phyloP scores from a whole-genome alignment of 1,140 invertebrate species.

The Microvelia longipes region DNA sequence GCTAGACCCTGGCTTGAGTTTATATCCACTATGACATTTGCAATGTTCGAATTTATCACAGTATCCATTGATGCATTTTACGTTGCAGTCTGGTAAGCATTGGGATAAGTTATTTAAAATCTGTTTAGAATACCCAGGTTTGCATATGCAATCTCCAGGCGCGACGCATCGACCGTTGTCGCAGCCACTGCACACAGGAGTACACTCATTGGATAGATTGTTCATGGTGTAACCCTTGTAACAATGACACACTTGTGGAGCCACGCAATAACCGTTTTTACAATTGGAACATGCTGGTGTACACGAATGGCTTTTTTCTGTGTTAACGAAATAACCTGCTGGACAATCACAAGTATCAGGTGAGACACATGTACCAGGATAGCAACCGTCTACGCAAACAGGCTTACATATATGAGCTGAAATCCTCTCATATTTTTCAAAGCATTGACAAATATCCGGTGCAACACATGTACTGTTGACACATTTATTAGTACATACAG shows the following conservation, averaged over 20 bases:
- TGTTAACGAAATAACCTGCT: background rate
- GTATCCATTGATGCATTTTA: too few species aligned
- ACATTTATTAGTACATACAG: background rate
- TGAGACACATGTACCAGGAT: background rate
- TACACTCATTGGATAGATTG: too few species aligned
- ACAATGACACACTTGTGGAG: background rate
- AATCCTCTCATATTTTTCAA: background rate
- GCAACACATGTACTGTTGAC: background rate
- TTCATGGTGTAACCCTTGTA: too few species aligned
- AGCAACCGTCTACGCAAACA: background rate
- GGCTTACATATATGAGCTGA: background rate
- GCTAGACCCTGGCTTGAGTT: too few species aligned
- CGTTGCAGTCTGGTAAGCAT: too few species aligned
- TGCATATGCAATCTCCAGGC: too few species aligned
- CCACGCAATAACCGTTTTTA: background rate
- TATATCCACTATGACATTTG: too few species aligned
- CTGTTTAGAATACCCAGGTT: too few species aligned
- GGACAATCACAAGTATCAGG: background rate
- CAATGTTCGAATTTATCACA: too few species aligned
- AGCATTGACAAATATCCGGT: background rate
- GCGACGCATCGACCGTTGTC: too few species aligned
- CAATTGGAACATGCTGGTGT: background rate
- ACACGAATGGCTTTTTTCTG: background rate
- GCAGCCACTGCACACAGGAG: too few species aligned
- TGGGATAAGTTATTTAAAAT: too few species aligned